A percentile compares a stretch with the other conserved stretches of the same genome.
These are phyloP conservation scores for Bombus vancouverensis DNA, from an alignment of 1,140 invertebrate species.

Conservation along the genomic window DNA sequence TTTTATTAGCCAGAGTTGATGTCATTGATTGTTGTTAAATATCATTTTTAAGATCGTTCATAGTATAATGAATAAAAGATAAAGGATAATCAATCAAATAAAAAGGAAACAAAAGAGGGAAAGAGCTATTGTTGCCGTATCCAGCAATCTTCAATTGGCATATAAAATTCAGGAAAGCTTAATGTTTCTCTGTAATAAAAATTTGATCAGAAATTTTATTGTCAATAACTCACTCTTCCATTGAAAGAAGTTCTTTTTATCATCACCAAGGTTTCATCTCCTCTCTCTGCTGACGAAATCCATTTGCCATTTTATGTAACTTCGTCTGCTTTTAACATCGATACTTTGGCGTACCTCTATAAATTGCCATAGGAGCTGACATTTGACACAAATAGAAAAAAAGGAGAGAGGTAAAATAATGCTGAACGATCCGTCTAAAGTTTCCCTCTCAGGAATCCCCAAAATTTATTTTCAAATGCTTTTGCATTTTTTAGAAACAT, in stretches of 20 bases:
- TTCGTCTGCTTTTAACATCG: neutral
- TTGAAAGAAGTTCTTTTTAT: neutral
- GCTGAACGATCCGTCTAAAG: neutral
- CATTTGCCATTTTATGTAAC: constrained; percentile 5
- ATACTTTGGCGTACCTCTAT: neutral
- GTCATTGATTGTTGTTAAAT: too few relatives aligned
- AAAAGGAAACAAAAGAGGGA: neutral
- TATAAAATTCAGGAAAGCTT: neutral
- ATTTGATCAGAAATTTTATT: constrained; percentile 1
- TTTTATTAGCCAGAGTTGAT: neutral
- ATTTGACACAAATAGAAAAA: neutral
- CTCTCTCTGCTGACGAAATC: neutral
- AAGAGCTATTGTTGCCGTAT: neutral
- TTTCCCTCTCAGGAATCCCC: too few relatives aligned
- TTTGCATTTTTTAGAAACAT: neutral
- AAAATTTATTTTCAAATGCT: neutral
- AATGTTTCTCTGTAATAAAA: neutral
- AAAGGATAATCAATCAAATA: neutral
- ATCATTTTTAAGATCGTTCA: neutral
- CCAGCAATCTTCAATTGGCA: neutral
- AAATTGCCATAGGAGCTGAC: neutral
- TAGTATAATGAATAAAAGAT: neutral
- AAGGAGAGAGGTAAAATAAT: neutral
- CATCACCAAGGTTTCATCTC: neutral
- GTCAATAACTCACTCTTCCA: neutral